Base-by-base conservation (phyloP, 2,888 invertebrate species). In the Pammene aurita region DNA sequence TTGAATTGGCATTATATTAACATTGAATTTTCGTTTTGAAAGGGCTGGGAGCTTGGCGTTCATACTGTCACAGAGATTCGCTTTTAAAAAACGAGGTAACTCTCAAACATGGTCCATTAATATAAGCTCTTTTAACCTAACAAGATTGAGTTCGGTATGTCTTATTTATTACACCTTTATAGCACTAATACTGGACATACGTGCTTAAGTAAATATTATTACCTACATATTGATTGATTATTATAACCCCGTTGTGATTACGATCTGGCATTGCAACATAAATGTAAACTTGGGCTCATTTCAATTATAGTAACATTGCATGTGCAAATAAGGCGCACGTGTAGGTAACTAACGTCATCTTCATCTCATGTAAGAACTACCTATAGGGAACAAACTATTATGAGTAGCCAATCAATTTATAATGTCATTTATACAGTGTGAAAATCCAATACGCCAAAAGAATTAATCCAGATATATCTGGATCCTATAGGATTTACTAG, bases 81-180 rank as follows among this genome's bases (percentile, higher is more conserved):
- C 41, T 5, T 18, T 52, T 18, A 6, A 18, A 50, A n/a, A 10
- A 62, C 13, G 13, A 62, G 50, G 41, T 5, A 41, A 41, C 18
- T 52, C 5, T 7, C n/a, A 9, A 52, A n/a, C 11, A 52, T n/a
- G 4, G 0, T 16, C 9, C 35, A 18, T 13, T 58, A 41, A 41
- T 4, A 41, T 62, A 52, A 18, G 41, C 18, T n/a, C 16, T 62
- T 52, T 52, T 9, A 38, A 9, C 5, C 38, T 6, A 41, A 2
- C 13, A 13, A 26, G 69, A 67, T 71, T 77, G 77, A 80, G 75
- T 81, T n/a, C n/a, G n/a, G n/a, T 82, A 81, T 82, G 72, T 74
- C 77, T 78, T 80, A 80, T 77, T 78, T 80, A 80, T 77, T 80
- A 80, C 74, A 78, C 74, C 78, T 80, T 82, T 81, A 82, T 80